Evolutionary conservation across 1,140 invertebrate genomes (phyloP).

Genomic region (Papilio aristodemus): DNA sequence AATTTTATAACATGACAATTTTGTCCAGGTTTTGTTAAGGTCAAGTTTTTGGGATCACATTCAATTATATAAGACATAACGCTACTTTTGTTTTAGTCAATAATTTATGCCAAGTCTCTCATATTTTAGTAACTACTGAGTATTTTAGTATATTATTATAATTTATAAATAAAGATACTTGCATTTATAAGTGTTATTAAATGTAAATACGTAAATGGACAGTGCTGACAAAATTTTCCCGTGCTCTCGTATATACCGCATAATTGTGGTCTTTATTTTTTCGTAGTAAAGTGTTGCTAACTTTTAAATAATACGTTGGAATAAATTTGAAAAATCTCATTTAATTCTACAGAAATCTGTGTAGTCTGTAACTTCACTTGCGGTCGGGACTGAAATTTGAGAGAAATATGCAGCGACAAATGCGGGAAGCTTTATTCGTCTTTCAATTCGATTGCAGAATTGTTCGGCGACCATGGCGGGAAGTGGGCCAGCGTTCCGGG

Average conservation of each 20-base stretch:
- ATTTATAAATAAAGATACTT: no score
- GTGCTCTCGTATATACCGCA: background rate
- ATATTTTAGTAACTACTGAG: no score
- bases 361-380: slow-evolving; percentile 6
- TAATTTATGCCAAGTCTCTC: no score
- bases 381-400: slow-evolving; percentile 17
- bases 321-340: background rate
- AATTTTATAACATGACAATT: background rate
- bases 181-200: no score
- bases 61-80: background rate
- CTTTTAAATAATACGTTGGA: no score
- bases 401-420: slow-evolving; percentile 28
- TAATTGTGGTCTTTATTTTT: no score
- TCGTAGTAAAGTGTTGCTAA: no score
- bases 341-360: slow-evolving; percentile 6
- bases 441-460: slow-evolving; percentile 30
- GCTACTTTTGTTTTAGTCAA: no score
- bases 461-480: slow-evolving; percentile 21
- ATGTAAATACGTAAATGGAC: no score
- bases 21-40: background rate
- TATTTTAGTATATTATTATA: no score
- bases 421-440: slow-evolving; percentile 29
- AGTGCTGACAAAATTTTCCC: no score
- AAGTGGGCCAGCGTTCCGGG: slow-evolving; percentile 25
- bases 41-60: background rate